phyloP scores from a whole-genome alignment of 2,113 vertebrate species.

The Malaclemys terrapin region DNA sequence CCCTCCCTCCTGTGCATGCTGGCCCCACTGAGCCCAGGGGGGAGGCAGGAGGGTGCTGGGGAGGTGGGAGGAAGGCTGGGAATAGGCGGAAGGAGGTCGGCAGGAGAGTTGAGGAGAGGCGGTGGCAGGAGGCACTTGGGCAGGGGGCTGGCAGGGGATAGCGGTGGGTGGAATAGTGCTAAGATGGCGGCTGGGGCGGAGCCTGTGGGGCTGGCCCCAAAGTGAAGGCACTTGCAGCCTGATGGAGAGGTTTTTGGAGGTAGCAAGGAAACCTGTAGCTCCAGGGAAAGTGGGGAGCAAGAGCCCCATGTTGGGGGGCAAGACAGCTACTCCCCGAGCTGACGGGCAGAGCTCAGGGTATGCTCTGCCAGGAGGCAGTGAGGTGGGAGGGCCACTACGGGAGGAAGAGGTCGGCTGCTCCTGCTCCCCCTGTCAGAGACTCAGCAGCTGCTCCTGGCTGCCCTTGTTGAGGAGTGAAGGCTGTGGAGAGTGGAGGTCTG shows the following conservation, averaged over 20 bases:
- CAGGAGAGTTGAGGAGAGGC: not conserved
- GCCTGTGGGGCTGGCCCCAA: not conserved
- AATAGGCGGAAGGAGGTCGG: not conserved
- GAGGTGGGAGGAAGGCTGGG: not conserved
- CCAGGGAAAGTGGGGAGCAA: not conserved
- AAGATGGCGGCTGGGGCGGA: not conserved
- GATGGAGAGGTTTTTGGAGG: not conserved
- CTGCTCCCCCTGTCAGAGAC: not conserved
- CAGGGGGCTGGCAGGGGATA: not conserved
- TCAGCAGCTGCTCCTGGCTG: not conserved
- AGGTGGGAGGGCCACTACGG: not conserved
- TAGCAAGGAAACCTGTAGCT: not conserved
- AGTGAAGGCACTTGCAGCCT: not conserved
- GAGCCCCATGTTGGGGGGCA: not conserved
- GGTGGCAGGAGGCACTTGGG: not conserved
- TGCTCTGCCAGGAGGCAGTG: not conserved
- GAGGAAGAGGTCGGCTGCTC: not conserved
- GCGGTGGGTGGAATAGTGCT: not conserved
- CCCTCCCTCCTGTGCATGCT: not conserved
- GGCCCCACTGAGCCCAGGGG: not conserved
- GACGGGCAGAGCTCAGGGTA: not conserved
- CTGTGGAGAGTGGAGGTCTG: not conserved
- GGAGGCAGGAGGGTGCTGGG: accelerated
- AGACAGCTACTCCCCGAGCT: not conserved
- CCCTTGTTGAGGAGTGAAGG: not conserved